Conservation (phyloP, 2,888 invertebrate genomes). For the Cosmopolites sordidus region DNA sequence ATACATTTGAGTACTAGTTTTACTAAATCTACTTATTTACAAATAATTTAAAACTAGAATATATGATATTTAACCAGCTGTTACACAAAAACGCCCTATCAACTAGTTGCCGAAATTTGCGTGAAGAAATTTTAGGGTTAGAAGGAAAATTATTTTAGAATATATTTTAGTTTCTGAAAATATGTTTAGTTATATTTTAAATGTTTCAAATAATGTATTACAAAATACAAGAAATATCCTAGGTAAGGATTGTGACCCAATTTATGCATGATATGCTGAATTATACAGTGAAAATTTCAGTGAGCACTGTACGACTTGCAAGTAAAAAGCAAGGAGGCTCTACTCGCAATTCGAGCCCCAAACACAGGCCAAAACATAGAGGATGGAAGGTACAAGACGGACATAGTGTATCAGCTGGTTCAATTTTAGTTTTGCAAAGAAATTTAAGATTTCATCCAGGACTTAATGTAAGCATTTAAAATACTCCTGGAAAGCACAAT, state of each 20-base stretch:
- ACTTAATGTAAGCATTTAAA: slow-evolving; percentile 56
- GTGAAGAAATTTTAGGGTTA: too few relatives aligned
- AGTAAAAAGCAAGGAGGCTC: slow-evolving; percentile 73
- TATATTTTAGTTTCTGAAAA: too few relatives aligned
- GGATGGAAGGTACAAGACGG: slow-evolving; percentile 77
- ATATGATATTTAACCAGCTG: too few relatives aligned
- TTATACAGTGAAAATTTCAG: slow-evolving; percentile 4
- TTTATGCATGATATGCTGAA: neutral
- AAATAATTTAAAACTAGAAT: too few relatives aligned
- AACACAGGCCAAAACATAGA: slow-evolving; percentile 69
- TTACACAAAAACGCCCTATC: too few relatives aligned
- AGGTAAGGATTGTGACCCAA: slow-evolving; percentile 5
- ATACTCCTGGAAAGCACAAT: neutral
- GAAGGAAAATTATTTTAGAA: too few relatives aligned
- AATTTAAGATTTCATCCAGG: slow-evolving; percentile 75
- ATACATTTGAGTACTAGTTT: too few relatives aligned
- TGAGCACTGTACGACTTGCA: slow-evolving; percentile 51
- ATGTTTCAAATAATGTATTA: slow-evolving; percentile 6
- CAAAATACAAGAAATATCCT: slow-evolving; percentile 13
- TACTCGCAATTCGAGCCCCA: slow-evolving; percentile 64
- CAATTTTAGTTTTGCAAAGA: slow-evolving; percentile 65
- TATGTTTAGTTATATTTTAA: slow-evolving; percentile 7
- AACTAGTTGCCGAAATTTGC: too few relatives aligned
- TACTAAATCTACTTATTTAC: too few relatives aligned
- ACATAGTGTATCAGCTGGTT: slow-evolving; percentile 59